A percentile compares a stretch with the other conserved stretches of the same genome.
These are phyloP conservation scores for Tuberolachnus salignus DNA, from an alignment of 2,888 invertebrate species.

Conservation along the genomic window DNA sequence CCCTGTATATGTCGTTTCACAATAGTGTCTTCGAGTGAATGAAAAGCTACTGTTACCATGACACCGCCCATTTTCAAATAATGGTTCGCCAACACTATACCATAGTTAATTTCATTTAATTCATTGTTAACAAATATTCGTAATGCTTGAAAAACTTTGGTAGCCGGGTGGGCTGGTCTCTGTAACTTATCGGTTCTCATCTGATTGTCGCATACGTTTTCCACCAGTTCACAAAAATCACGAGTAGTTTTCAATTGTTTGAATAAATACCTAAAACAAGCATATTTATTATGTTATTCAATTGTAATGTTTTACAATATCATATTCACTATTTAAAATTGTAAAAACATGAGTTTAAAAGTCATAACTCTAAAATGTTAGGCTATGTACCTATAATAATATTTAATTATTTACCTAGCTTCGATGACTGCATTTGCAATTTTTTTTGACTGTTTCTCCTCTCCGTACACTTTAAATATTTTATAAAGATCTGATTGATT, in stretches of 20 bases:
- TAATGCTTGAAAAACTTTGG: constrained; percentile 91
- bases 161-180: constrained; percentile 80
- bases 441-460: constrained; percentile 84
- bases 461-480: constrained; percentile 90
- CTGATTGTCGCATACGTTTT: constrained; percentile 68
- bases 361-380: not conserved
- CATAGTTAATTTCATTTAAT: constrained; percentile 91
- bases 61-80: constrained; percentile 80
- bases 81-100: constrained; percentile 76
- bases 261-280: constrained; percentile 69
- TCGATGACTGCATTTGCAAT: constrained; percentile 88
- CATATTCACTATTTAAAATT: not conserved
- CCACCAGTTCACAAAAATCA: constrained; percentile 79
- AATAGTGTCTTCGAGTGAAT: constrained; percentile 91
- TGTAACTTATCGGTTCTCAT: constrained; percentile 75
- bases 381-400: not conserved
- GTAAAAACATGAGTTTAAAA: not conserved
- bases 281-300: no score
- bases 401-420: constrained; percentile 62
- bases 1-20: constrained; percentile 87
- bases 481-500: constrained; percentile 78
- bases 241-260: constrained; percentile 79
- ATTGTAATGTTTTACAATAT: no score
- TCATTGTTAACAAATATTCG: constrained; percentile 96
- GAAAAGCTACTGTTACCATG: constrained; percentile 84